These are phyloP conservation scores for Taenaris catops DNA, from an alignment of 2,888 invertebrate species.

Conservation along the genomic window DNA sequence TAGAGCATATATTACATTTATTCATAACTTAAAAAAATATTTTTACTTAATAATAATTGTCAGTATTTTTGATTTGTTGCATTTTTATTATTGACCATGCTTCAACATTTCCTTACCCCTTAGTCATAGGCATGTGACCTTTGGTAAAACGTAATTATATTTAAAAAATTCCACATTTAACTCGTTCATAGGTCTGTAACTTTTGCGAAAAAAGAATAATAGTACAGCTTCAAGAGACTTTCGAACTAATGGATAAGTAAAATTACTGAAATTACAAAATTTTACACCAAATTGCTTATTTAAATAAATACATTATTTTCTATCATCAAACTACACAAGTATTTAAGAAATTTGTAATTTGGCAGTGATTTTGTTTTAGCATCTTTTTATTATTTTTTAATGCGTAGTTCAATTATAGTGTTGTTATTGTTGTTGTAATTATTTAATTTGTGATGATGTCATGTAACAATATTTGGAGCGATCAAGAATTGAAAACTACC, in stretches of 20 bases:
- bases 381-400: slow-evolving; percentile 11
- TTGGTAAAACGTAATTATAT: no score
- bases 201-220: slow-evolving; percentile 14
- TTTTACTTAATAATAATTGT: slow-evolving; percentile 13
- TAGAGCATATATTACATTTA: not conserved
- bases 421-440: slow-evolving; percentile 10
- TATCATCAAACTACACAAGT: slow-evolving; percentile 14
- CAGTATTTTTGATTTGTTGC: slow-evolving; percentile 17
- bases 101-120: slow-evolving; percentile 16
- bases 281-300: no score
- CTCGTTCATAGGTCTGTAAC: no score
- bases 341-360: slow-evolving; percentile 24
- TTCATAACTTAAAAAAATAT: no score
- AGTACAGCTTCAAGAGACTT: slow-evolving; percentile 22
- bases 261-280: slow-evolving; percentile 6
- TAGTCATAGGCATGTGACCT: slow-evolving; percentile 20
- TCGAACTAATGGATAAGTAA: slow-evolving; percentile 26
- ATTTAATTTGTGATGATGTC: slow-evolving; percentile 28
- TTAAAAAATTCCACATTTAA: no score
- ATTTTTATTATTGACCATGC: slow-evolving; percentile 13
- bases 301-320: slow-evolving; percentile 4
- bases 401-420: slow-evolving; percentile 11
- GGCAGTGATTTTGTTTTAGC: slow-evolving; percentile 31
- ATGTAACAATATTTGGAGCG: slow-evolving; percentile 60
- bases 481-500: slow-evolving; percentile 46